Percentiles rank a stretch among this genome's conserved stretches.
phyloP scores from a whole-genome alignment of 2,797 vertebrate species.

The Thamnophis elegans region DNA sequence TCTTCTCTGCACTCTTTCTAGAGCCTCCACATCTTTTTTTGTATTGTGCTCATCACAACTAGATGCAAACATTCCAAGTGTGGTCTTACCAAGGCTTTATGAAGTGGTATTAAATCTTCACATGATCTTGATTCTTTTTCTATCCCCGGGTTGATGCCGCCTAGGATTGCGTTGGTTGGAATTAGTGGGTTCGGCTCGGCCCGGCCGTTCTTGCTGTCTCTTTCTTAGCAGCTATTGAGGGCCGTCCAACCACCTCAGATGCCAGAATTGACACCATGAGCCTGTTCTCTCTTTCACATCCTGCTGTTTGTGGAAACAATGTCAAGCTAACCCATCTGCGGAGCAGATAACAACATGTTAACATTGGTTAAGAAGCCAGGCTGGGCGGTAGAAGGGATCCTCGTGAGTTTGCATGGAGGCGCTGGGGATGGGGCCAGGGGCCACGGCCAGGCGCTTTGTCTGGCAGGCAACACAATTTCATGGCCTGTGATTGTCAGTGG shows the following conservation, averaged over 20 bases:
- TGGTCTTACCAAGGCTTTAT: background rate
- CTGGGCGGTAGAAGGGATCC: background rate
- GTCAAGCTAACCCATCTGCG: background rate
- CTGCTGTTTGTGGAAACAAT: background rate
- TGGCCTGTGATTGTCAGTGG: background rate
- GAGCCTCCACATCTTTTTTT: background rate
- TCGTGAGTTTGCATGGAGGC: background rate
- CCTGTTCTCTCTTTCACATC: background rate
- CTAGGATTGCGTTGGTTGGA: background rate
- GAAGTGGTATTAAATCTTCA: background rate
- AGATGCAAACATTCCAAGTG: background rate
- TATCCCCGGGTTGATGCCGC: background rate
- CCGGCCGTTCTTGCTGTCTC: accelerated
- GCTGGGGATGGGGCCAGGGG: background rate
- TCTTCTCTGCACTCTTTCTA: background rate
- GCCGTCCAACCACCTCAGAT: background rate
- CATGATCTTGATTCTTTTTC: background rate
- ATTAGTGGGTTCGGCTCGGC: accelerated
- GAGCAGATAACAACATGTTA: constrained; percentile 21
- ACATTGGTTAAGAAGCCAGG: background rate
- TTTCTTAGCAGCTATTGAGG: background rate
- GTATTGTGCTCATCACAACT: background rate
- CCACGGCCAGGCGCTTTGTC: background rate
- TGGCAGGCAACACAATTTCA: constrained; percentile 14
- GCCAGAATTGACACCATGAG: background rate